Evolutionary conservation across 1,140 invertebrate genomes (phyloP).

Genomic region (Octopus sinensis): DNA sequence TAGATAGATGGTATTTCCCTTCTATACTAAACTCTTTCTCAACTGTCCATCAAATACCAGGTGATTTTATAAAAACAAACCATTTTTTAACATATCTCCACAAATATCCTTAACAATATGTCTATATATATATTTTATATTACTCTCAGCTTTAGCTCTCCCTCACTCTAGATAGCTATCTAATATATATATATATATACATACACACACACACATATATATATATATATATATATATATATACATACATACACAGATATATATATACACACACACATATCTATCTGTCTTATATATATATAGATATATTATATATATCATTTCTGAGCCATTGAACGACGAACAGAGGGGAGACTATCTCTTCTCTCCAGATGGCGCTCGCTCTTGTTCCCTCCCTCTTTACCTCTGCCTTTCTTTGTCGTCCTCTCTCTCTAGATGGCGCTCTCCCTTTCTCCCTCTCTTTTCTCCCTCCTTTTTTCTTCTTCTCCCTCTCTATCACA

Average conservation of each 20-base stretch:
- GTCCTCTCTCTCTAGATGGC: background rate
- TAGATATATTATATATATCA: background rate
- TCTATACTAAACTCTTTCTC: no score
- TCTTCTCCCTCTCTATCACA: background rate
- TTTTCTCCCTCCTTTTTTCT: background rate
- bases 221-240: background rate
- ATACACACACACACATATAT: no score
- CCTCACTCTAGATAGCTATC: no score
- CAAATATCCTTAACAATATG: no score
- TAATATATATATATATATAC: no score
- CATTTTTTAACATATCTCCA: no score
- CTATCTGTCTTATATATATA: background rate
- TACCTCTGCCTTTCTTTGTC: background rate
- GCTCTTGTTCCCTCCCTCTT: background rate
- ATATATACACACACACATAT: background rate
- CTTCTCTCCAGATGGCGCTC: background rate
- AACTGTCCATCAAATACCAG: no score
- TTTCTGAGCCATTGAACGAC: background rate
- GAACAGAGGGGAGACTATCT: background rate
- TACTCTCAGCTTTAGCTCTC: no score
- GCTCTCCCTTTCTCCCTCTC: background rate
- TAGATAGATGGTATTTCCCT: no score
- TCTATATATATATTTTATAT: no score
- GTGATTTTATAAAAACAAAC: no score
- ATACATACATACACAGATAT: background rate